phyloP scores from a whole-genome alignment of 2,888 invertebrate species.

The Eupithecia dodoneata region DNA sequence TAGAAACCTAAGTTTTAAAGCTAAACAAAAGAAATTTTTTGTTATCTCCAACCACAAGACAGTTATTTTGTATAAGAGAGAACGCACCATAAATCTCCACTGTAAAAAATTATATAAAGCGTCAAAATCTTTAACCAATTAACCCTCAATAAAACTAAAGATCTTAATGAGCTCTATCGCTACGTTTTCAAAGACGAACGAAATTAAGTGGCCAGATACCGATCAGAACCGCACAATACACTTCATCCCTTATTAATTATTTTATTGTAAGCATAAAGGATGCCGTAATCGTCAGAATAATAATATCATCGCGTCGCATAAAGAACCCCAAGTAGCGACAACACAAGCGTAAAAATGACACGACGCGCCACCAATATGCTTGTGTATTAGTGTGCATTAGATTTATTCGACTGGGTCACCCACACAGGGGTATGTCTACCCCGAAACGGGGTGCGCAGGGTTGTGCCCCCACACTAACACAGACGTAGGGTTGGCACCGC shows the following conservation, averaged over 20 bases:
- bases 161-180: conserved; percentile 71
- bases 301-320: conserved; percentile 82
- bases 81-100: neutral
- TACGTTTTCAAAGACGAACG: conserved; percentile 72
- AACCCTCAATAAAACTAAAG: conserved; percentile 56
- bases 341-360: conserved; percentile 84
- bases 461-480: conserved; percentile 74
- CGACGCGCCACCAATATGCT: conserved; percentile 80
- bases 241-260: conserved; percentile 84
- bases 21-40: neutral
- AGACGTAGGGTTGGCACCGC: conserved; percentile 62
- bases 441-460: conserved; percentile 71
- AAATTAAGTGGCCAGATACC: conserved; percentile 76
- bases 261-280: conserved; percentile 84
- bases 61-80: neutral
- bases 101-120: neutral
- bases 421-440: conserved; percentile 71
- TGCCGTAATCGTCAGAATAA: conserved; percentile 84
- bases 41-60: neutral
- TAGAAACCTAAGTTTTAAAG: neutral
- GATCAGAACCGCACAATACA: conserved; percentile 79
- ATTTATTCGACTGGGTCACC: conserved; percentile 84
- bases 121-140: conserved; percentile 20
- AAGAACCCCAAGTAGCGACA: conserved; percentile 82
- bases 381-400: conserved; percentile 74